Percentiles rank a stretch among this genome's conserved stretches.
Conservation (phyloP, 2,888 invertebrate genomes). For the Vannuccia rotundouncinata region DNA sequence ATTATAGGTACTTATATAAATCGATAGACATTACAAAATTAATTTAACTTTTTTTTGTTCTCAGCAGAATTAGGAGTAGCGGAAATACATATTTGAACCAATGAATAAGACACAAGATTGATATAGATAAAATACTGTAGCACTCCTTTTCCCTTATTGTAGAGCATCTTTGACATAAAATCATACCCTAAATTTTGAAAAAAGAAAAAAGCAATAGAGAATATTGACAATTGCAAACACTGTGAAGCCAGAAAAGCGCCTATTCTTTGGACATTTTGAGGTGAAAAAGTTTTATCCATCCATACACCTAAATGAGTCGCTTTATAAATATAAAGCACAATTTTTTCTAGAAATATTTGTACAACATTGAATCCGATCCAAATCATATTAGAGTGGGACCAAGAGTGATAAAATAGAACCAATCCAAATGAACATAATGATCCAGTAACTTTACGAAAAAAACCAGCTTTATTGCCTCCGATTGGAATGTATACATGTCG, state of each 20-base stretch:
- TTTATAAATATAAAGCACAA: not conserved
- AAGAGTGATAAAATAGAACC: not conserved
- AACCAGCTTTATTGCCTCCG: not conserved
- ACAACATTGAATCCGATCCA: not conserved
- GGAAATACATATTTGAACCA: not conserved
- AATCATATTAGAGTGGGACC: not conserved
- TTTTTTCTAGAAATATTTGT: not conserved
- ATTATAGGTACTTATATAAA: too few species aligned
- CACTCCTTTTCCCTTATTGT: not conserved
- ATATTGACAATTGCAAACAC: not conserved
- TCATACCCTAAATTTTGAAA: not conserved
- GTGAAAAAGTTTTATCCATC: not conserved
- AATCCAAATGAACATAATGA: not conserved
- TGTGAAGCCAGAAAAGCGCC: not conserved
- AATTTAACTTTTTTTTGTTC: too few species aligned
- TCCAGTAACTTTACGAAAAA: not conserved
- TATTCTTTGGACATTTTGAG: not conserved
- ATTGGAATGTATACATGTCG: constrained; percentile 4
- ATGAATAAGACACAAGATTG: not conserved
- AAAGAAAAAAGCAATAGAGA: not conserved
- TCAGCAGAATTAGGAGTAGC: too few species aligned
- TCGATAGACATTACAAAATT: too few species aligned
- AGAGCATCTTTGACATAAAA: not conserved
- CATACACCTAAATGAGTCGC: not conserved
- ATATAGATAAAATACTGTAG: not conserved